Conservation (phyloP, 1,140 invertebrate species). For the Orchestia grillus region DNA sequence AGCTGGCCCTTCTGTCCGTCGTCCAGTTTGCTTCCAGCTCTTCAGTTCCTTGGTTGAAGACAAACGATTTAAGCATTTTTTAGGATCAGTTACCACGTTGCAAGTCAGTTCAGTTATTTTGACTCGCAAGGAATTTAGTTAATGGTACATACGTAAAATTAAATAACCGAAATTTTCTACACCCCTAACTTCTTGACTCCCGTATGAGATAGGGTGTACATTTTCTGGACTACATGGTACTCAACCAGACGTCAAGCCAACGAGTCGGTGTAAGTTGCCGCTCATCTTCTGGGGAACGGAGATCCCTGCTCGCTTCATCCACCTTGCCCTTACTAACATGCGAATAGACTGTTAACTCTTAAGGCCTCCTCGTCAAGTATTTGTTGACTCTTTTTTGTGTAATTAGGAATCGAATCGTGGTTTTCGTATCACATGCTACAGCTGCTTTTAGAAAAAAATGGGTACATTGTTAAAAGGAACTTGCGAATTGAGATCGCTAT, state of each 20-base stretch:
- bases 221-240: too few relatives aligned
- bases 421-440: not conserved
- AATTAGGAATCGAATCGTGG: not conserved
- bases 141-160: too few relatives aligned
- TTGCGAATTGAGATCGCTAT: not conserved
- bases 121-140: too few relatives aligned
- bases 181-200: too few relatives aligned
- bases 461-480: not conserved
- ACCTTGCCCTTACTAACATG: conserved; percentile 30
- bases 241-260: not conserved
- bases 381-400: not conserved
- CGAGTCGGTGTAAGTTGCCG: not conserved
- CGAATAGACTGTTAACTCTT: not conserved
- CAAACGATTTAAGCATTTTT: too few relatives aligned
- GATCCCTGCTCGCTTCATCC: not conserved
- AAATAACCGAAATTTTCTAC: too few relatives aligned
- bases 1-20: too few relatives aligned
- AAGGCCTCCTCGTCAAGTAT: not conserved
- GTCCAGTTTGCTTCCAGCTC: too few relatives aligned
- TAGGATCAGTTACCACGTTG: too few relatives aligned
- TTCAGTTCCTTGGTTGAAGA: too few relatives aligned
- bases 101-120: too few relatives aligned
- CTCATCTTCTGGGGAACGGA: not conserved
- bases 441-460: not conserved
- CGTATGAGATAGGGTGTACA: too few relatives aligned